Evolutionary conservation across 1,140 invertebrate genomes (phyloP).

Genomic region (Cryptotermes secundus): DNA sequence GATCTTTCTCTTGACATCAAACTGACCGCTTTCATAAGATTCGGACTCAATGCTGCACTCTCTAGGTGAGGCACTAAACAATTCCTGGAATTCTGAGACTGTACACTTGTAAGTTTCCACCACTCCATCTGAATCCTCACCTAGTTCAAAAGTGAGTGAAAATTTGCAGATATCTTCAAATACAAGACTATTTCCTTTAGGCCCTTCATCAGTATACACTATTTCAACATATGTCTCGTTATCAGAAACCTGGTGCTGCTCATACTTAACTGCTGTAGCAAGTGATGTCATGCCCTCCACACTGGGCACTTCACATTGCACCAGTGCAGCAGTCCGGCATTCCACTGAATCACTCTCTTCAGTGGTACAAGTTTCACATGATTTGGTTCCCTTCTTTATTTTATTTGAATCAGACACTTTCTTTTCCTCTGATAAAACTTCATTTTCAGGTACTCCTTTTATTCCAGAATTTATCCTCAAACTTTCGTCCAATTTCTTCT

Average conservation of each 20-base stretch:
- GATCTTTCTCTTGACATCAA: background rate
- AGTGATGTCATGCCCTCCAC: too few species aligned
- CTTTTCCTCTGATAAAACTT: too few species aligned
- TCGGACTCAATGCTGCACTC: too few species aligned
- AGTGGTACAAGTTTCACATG: too few species aligned
- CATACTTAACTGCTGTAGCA: too few species aligned
- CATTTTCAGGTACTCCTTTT: background rate
- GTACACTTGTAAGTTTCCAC: background rate
- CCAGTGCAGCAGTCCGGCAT: too few species aligned
- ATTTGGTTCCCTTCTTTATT: too few species aligned
- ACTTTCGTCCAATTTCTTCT: background rate
- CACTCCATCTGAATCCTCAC: background rate
- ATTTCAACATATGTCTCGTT: background rate
- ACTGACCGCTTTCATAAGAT: background rate
- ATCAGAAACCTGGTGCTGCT: background rate
- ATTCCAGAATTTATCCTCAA: background rate
- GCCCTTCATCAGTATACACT: background rate
- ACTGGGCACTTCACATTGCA: too few species aligned
- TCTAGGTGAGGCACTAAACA: background rate
- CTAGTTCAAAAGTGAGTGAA: background rate
- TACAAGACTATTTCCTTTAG: background rate
- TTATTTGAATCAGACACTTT: too few species aligned
- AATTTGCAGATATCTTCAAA: background rate
- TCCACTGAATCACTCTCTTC: too few species aligned
- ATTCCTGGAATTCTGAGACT: slow-evolving; percentile 4